Evolutionary conservation across 2,797 vertebrate species (phyloP).

Genomic region (Selene dorsalis): DNA sequence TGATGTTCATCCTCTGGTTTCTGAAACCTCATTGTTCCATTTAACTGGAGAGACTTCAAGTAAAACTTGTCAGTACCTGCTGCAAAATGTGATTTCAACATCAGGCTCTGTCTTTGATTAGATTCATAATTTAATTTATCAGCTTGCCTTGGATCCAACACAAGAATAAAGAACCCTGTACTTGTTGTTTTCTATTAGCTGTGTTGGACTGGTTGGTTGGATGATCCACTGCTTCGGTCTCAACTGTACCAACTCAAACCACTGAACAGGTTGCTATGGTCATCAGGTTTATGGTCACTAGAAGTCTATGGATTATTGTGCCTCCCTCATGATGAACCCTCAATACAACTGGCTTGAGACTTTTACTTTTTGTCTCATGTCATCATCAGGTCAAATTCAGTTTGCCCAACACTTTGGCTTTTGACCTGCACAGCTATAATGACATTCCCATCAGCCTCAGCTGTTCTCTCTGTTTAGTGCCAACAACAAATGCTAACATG

Average conservation of each 20-base stretch:
- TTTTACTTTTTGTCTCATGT: not conserved
- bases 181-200: not conserved
- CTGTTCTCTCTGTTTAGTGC: not conserved
- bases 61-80: not conserved
- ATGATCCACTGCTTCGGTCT: too few relatives aligned
- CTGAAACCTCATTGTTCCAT: slow-evolving; percentile 21
- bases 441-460: not conserved
- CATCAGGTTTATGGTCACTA: not conserved
- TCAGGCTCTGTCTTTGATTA: not conserved
- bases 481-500: not conserved
- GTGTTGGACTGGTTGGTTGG: not conserved
- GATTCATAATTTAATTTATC: not conserved
- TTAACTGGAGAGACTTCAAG: not conserved
- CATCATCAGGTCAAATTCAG: not conserved
- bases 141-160: not conserved
- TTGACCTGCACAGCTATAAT: not conserved
- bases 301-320: not conserved
- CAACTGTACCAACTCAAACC: too few relatives aligned
- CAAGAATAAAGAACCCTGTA: too few relatives aligned
- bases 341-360: not conserved
- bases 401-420: not conserved
- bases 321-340: not conserved
- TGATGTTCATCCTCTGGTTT: slow-evolving; percentile 45
- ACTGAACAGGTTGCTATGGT: too few relatives aligned
- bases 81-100: not conserved